These are phyloP conservation scores for Drosophila stalkeri DNA, from an alignment of 2,888 invertebrate genomes.

Conservation along the genomic window DNA sequence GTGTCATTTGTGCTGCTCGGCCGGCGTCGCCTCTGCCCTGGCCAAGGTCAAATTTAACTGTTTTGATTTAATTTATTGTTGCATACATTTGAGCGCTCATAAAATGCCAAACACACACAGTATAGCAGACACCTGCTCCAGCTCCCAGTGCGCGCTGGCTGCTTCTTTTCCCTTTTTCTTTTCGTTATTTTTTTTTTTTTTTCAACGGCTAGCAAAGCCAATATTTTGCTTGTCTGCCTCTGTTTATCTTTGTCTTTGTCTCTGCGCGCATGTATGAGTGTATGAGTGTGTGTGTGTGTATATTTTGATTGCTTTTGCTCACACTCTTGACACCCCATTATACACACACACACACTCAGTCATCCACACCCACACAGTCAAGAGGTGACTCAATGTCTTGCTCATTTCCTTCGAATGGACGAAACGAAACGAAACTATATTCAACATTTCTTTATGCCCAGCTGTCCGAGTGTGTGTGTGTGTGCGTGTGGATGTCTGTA, in stretches of 20 bases:
- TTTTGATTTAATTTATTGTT: slow-evolving; percentile 79
- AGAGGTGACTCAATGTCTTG: slow-evolving; percentile 78
- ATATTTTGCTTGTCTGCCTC: slow-evolving; percentile 76
- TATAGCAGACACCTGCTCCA: slow-evolving; percentile 47
- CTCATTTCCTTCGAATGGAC: slow-evolving; percentile 66
- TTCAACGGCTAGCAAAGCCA: slow-evolving; percentile 60
- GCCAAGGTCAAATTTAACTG: slow-evolving; percentile 76
- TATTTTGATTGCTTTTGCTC: slow-evolving; percentile 77
- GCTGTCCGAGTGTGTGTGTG: slow-evolving; percentile 26
- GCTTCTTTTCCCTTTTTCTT: slow-evolving; percentile 14
- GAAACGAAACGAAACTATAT: slow-evolving; percentile 63
- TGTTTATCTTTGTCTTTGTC: slow-evolving; percentile 72
- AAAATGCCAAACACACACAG: slow-evolving; percentile 44
- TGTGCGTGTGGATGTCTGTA: slow-evolving; percentile 16
- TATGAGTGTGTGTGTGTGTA: slow-evolving; percentile 44
- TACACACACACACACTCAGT: slow-evolving; percentile 6
- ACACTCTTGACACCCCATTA: slow-evolving; percentile 27
- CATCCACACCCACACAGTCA: slow-evolving; percentile 23
- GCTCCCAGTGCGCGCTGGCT: slow-evolving; percentile 7
- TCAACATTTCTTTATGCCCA: slow-evolving; percentile 43
- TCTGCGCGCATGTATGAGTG: slow-evolving; percentile 17
- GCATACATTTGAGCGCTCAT: slow-evolving; percentile 69
- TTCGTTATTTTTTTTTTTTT: background rate
- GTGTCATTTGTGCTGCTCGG: slow-evolving; percentile 38
- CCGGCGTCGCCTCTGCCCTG: slow-evolving; percentile 47